Evolutionary conservation across 2,113 vertebrate genomes (phyloP), one percentile per base, ranked within the genome.

Genomic region (Carlito syrichta): DNA sequence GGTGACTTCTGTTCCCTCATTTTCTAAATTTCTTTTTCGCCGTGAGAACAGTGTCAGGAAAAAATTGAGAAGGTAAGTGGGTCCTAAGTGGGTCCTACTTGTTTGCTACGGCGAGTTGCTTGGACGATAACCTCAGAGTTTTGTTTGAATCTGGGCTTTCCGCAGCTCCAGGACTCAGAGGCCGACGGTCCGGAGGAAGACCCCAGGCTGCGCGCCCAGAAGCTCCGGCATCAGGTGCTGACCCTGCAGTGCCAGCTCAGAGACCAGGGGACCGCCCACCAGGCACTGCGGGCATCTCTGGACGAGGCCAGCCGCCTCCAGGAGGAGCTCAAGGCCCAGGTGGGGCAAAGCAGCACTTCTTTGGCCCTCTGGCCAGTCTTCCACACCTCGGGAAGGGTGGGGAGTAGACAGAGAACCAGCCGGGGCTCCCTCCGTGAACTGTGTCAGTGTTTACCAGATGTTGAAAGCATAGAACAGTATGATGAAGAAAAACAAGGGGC

Each of bases 281-380:
- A n/a, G 78, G 91, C 69, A 78, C 94, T 97, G 76, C 95, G 32
- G 3, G n/a, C 5, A 1, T 88, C 97, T 45, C 88, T 52, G 3
- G 91, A 95, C 2, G 54, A 98, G 85, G 95, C 98, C 86, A 77
- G 81, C 71, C 14, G 76, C 54, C 98, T 99, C 52, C 97, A 96
- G 95, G 97, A 98, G 82, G 98, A 98, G 95, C 98, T 99, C 3
- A 69, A 81, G 97, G 97, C 97, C 74, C 98, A 99, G 99, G 99
- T 99, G 98, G 10, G 8, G 30, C n/a, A n/a, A n/a, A n/a, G 9
- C 52, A 1, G 3, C 0, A 50, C 13, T n/a, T 48, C 48, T 27
- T 58, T 40, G 1, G 0, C 50, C n/a, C 1, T 0, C 56, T 22
- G 1, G 4, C 11, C 5, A 48, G 45, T 2, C 6, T 32, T 54